A percentile compares a stretch with the other conserved stretches of the same genome.
These are phyloP conservation scores for Eudasyphora cyanicolor DNA, from an alignment of 2,888 invertebrate species.

Conservation along the genomic window DNA sequence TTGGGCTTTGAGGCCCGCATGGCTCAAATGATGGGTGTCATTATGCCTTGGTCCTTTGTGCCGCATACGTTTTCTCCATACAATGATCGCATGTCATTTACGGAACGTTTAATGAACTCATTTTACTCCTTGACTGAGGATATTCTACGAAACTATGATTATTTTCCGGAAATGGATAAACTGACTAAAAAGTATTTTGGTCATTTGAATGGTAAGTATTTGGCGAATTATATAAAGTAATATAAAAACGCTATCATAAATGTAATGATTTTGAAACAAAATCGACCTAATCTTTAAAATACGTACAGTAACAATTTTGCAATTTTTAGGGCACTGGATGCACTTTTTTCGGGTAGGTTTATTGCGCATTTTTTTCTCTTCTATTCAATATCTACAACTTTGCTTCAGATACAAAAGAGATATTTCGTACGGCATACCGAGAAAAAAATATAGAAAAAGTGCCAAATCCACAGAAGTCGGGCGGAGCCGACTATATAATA, in stretches of 20 bases:
- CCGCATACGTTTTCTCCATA: conserved; percentile 80
- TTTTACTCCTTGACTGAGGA: conserved; percentile 77
- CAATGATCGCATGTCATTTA: conserved; percentile 81
- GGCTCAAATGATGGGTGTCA: conserved; percentile 80
- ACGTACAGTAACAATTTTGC: too few species aligned
- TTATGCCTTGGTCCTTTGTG: conserved; percentile 80
- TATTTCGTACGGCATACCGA: too few species aligned
- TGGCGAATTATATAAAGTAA: neutral
- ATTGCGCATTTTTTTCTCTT: too few species aligned
- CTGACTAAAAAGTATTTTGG: conserved; percentile 75
- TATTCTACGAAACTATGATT: conserved; percentile 72
- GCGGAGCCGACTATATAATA: too few species aligned
- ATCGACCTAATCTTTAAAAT: neutral
- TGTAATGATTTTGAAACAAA: neutral
- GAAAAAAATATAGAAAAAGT: too few species aligned
- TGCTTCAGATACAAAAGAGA: too few species aligned
- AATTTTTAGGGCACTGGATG: too few species aligned
- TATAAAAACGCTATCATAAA: too few species aligned
- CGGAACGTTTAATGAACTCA: conserved; percentile 81
- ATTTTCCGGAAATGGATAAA: conserved; percentile 78
- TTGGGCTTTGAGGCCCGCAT: conserved; percentile 80
- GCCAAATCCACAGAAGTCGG: too few species aligned
- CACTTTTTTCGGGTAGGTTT: too few species aligned
- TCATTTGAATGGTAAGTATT: conserved; percentile 70
- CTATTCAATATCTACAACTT: too few species aligned